phyloP scores from a whole-genome alignment of 2,888 invertebrate species.

The Merodon equestris region DNA sequence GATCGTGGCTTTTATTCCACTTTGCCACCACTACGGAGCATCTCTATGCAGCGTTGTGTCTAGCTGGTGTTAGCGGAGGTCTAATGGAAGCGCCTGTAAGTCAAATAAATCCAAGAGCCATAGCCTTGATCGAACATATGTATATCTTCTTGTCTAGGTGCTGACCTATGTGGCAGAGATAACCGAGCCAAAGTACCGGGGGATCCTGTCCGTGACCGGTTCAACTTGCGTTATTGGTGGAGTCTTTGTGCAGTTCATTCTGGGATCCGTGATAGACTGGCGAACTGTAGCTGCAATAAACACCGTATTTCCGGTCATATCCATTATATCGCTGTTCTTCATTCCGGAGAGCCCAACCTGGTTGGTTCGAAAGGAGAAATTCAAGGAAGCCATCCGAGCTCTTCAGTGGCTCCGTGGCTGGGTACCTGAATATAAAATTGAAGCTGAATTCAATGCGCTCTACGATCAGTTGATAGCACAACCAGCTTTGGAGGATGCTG shows the following conservation, averaged over 20 bases:
- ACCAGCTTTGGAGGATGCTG: constrained; percentile 73
- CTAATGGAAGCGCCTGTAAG: constrained; percentile 89
- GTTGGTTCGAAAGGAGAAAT: constrained; percentile 84
- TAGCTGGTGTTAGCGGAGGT: constrained; percentile 88
- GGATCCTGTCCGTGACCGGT: constrained; percentile 84
- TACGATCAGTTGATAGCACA: constrained; percentile 76
- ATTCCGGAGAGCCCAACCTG: constrained; percentile 92
- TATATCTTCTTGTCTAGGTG: constrained; percentile 80
- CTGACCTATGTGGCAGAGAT: constrained; percentile 91
- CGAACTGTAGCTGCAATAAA: constrained; percentile 85
- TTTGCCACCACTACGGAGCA: constrained; percentile 83
- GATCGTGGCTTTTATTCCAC: constrained; percentile 87
- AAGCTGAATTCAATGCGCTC: constrained; percentile 78
- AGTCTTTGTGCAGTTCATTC: constrained; percentile 86
- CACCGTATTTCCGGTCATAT: constrained; percentile 83
- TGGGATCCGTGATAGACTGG: constrained; percentile 87
- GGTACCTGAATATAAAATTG: constrained; percentile 83
- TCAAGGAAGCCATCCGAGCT: constrained; percentile 84
- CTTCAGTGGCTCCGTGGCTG: constrained; percentile 90
- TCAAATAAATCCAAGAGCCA: constrained; percentile 70
- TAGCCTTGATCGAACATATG: not conserved
- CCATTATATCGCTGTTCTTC: constrained; percentile 84
- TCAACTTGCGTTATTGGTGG: constrained; percentile 88
- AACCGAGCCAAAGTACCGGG: constrained; percentile 88
- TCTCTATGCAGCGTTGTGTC: constrained; percentile 84